Evolutionary conservation across 1,140 invertebrate genomes (phyloP), one percentile per base, ranked within the genome.

Genomic region (Physella acuta): DNA sequence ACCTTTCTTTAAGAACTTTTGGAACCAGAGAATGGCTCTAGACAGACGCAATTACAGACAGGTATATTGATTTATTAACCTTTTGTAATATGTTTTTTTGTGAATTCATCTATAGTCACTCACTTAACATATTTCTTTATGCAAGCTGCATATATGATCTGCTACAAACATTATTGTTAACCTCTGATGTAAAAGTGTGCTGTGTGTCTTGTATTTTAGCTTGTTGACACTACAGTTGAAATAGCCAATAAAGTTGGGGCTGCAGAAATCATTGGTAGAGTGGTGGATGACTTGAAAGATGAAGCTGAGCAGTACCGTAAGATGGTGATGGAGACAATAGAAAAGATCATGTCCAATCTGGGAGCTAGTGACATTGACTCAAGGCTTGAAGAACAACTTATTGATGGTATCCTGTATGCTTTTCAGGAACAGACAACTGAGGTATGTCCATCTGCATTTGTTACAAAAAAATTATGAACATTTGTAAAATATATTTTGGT

Each of bases 261-360:
- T 1, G 96, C 95, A 0, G 97, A 99, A 88, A 99, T 99, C 69
- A 96, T 99, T 64, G 95, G 95, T 82, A 89, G 97, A 63, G 95
- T 99, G 52, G 98, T 99, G 0, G 97, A 99, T 80, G 97, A 99
- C 86, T 87, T 99, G 37, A 99, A 99, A 86, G 97, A 99, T 85
- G 97, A 99, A 87, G 98, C 99, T 85, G 98, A 99, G 85, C 95
- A 98, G 79, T 99, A 99, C 84, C 89, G 98, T 71, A 99, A 99
- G 88, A 99, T 99, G 97, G 97, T 99, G 0, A 99, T 99, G 95
- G 98, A 99, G 85, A 99, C 95, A 0, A 99, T 99, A 72, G 98
- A 99, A 84, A 99, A 99, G 85, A 88, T 99, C 68, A 95, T 99
- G 90, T 93, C 93, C 5, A 97, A 98, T 84, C 88, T 99, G 26